Evolutionary conservation across 2,113 vertebrate species (phyloP).

Genomic region (Hystrix brachyura): DNA sequence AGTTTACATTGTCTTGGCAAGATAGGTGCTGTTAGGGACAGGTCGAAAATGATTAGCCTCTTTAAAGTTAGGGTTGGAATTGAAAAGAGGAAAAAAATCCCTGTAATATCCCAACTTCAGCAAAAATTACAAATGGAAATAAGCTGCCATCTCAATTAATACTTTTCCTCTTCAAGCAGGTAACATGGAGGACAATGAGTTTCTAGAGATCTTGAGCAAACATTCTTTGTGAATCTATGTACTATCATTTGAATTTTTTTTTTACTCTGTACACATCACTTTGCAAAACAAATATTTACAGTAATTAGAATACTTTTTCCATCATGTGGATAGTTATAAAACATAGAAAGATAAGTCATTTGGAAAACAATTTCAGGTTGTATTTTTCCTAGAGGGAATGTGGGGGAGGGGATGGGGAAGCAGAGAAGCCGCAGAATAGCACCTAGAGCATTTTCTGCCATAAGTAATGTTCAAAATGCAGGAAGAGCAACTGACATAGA

Average conservation of each 20-base stretch:
- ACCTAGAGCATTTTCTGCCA: neutral
- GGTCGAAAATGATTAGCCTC: neutral
- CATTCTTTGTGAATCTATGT: neutral
- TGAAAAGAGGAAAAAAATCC: neutral
- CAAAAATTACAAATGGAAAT: slow-evolving; percentile 24
- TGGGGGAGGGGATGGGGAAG: neutral
- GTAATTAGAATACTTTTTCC: neutral
- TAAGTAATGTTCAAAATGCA: neutral
- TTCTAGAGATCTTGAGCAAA: neutral
- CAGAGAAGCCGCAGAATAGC: neutral
- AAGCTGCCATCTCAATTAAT: neutral
- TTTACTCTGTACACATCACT: neutral
- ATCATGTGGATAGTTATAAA: neutral
- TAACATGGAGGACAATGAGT: rapidly evolving
- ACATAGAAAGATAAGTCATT: neutral
- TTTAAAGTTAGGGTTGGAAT: neutral
- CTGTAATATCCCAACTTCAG: neutral
- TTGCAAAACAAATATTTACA: slow-evolving; percentile 5
- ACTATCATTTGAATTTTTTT: neutral
- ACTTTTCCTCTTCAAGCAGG: neutral
- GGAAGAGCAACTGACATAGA: neutral
- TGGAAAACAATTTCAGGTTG: slow-evolving; percentile 39
- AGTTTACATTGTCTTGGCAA: slow-evolving; percentile 37
- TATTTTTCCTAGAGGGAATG: neutral
- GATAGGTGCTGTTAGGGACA: neutral